Evolutionary conservation across 2,797 vertebrate species (phyloP).

Genomic region (Adelosebastes latens): DNA sequence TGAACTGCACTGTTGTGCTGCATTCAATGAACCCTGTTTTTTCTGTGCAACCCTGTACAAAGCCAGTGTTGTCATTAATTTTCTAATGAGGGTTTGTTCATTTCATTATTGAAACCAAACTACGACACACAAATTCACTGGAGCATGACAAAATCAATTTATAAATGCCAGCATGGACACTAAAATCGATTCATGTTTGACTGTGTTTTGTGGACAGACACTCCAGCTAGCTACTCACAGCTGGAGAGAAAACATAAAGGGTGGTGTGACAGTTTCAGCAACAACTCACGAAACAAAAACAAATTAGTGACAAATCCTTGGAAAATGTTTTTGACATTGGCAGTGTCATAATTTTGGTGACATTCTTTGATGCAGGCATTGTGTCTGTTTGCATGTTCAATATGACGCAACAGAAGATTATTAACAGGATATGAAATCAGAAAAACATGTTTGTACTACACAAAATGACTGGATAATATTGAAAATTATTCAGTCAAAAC

Average conservation of each 20-base stretch:
- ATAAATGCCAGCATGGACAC: not conserved
- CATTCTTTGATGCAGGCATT: not conserved
- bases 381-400: not conserved
- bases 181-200: not conserved
- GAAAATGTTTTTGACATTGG: not conserved
- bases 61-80: not conserved
- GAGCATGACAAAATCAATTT: not conserved
- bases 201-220: not conserved
- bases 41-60: not conserved
- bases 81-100: not conserved
- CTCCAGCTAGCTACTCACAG: not conserved
- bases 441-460: not conserved
- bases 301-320: not conserved
- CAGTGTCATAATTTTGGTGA: not conserved
- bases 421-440: not conserved
- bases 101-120: not conserved
- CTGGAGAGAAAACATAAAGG: not conserved
- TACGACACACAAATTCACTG: not conserved
- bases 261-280: not conserved
- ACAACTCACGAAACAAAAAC: not conserved
- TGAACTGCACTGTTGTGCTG: conserved; percentile 15
- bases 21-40: conserved; percentile 12
- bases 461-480: not conserved
- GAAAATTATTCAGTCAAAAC: not conserved
- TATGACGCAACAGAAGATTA: not conserved